Conservation (phyloP, 2,888 invertebrate species). For the Eilema caniola region DNA sequence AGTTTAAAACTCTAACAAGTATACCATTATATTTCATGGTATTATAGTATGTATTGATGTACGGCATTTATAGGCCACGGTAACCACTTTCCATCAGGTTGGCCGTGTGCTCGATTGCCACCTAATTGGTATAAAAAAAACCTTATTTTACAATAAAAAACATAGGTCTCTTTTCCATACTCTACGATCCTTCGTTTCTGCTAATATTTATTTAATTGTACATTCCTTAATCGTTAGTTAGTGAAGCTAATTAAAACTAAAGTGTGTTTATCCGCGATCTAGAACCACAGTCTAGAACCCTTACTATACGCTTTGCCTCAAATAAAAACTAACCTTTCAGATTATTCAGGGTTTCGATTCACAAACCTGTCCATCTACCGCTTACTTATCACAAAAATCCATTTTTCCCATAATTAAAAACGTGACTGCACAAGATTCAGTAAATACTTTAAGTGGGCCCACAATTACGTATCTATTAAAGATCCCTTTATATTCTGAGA, state of each 20-base stretch:
- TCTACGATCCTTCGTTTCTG: background rate
- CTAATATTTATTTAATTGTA: too few species aligned
- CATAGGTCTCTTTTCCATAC: too few species aligned
- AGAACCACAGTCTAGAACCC: background rate
- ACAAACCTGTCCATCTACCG: background rate
- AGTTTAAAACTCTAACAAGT: too few species aligned
- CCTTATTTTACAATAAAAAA: too few species aligned
- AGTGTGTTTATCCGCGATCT: background rate
- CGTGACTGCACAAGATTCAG: conserved; percentile 52
- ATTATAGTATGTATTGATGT: too few species aligned
- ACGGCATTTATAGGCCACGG: too few species aligned
- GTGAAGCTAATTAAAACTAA: too few species aligned
- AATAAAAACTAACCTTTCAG: background rate
- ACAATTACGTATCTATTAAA: conserved; percentile 33
- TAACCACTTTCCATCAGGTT: too few species aligned
- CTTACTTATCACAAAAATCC: conserved; percentile 10
- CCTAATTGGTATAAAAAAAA: too few species aligned
- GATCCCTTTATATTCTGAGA: conserved; percentile 41
- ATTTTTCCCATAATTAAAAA: conserved; percentile 50
- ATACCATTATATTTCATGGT: too few species aligned
- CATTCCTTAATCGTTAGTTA: too few species aligned
- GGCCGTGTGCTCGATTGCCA: too few species aligned
- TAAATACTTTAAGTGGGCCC: conserved; percentile 18
- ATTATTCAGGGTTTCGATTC: background rate
- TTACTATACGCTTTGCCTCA: background rate